phyloP scores from a whole-genome alignment of 2,888 invertebrate species.

The Halictus quadricinctus region DNA sequence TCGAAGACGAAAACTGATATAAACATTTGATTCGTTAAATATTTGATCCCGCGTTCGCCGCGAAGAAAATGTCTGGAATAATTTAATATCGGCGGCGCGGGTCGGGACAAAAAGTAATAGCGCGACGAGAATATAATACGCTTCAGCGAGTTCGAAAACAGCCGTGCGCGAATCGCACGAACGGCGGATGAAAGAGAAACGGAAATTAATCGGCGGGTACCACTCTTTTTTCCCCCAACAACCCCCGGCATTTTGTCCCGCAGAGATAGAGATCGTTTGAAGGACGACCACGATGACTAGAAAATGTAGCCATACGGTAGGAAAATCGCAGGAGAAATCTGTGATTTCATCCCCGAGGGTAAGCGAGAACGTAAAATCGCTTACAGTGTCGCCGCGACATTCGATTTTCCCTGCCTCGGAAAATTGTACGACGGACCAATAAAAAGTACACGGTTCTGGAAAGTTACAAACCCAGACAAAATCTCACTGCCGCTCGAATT shows the following conservation, averaged over 20 bases:
- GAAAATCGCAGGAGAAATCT: slow-evolving; percentile 43
- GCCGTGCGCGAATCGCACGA: slow-evolving; percentile 59
- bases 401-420: slow-evolving; percentile 25
- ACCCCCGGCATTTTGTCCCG: slow-evolving; percentile 39
- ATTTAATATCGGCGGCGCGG: slow-evolving; percentile 43
- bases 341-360: slow-evolving; percentile 16
- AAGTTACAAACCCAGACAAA: background rate
- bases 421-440: background rate
- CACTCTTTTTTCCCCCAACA: slow-evolving; percentile 33
- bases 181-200: slow-evolving; percentile 60
- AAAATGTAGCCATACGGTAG: slow-evolving; percentile 44
- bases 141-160: slow-evolving; percentile 57
- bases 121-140: slow-evolving; percentile 55
- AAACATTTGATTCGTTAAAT: background rate
- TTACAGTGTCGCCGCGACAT: slow-evolving; percentile 7
- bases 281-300: slow-evolving; percentile 53
- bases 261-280: slow-evolving; percentile 54
- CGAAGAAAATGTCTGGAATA: slow-evolving; percentile 35
- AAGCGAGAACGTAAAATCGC: slow-evolving; percentile 26
- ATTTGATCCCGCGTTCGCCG: background rate
- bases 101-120: slow-evolving; percentile 53
- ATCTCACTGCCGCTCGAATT: background rate
- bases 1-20: background rate
- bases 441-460: background rate
- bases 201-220: slow-evolving; percentile 65